Percentiles rank a stretch among this genome's conserved stretches.
Evolutionary conservation across 2,797 vertebrate species (phyloP).

Genomic region (Synaphobranchus kaupii): DNA sequence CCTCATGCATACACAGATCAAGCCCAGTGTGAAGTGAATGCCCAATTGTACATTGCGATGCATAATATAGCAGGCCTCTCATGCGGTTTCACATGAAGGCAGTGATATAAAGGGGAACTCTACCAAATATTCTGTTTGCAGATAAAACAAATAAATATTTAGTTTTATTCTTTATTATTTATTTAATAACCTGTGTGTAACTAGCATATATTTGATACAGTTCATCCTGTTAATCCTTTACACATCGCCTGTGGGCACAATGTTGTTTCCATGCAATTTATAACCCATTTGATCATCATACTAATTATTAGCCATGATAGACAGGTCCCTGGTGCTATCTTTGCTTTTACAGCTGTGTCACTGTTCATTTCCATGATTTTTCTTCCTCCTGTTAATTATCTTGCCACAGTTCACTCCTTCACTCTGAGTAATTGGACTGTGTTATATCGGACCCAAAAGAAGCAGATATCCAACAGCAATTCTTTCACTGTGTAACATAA

Average conservation of each 20-base stretch:
- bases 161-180: not conserved
- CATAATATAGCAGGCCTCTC: not conserved
- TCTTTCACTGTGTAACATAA: not conserved
- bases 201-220: not conserved
- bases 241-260: not conserved
- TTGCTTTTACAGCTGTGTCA: not conserved
- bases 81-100: not conserved
- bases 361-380: not conserved
- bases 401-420: not conserved
- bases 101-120: not conserved
- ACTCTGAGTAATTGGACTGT: not conserved
- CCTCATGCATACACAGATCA: not conserved
- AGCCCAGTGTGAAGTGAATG: not conserved
- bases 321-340: not conserved
- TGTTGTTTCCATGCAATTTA: not conserved
- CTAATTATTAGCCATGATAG: not conserved
- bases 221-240: not conserved
- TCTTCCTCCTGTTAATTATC: not conserved
- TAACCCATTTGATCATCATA: not conserved
- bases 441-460: not conserved
- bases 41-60: not conserved
- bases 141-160: not conserved
- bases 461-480: not conserved
- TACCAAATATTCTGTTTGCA: not conserved
- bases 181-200: not conserved